Base-by-base conservation (phyloP, 2,797 vertebrate genomes). In the Microctenopoma stevenorrisi region DNA sequence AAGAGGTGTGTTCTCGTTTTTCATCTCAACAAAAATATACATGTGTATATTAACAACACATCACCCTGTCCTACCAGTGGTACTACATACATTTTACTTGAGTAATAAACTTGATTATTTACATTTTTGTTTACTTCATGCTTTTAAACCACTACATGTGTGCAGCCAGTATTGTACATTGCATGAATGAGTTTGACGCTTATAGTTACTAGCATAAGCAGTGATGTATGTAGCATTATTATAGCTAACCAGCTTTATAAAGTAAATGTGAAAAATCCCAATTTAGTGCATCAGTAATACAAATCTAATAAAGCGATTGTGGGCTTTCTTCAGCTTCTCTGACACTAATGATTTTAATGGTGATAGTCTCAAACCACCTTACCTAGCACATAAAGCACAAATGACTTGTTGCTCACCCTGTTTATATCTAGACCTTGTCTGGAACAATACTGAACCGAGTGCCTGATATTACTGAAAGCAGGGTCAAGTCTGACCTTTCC, bases 401-500 rank as follows among this genome's bases (percentile, higher is more conserved):
- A 15, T 68, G 42, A 53, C 38, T 46, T 83, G 64, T 44, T 57
- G 7, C 47, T 62, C 10, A 1, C 18, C 43, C 3, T 13, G 5
- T 56, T 64, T 71, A 26, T n/a, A 35, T 77, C 40, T 57, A 93
- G 92, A 90, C 95, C 89, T 90, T 92, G 75, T 93, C 93, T 76
- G 94, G 84, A 80, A 91, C 90, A 63, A 93, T 91, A 71, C 88
- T 76, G 74, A 91, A 91, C 84, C 86, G 88, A 83, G 87, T 91
- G 86, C 92, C 92, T 85, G 94, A 94, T 86, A 86, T 90, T 69
- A 91, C 86, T 18, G 94, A 95, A 82, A 92, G 90, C 55, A 94
- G 91, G 88, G 93, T 94, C 84, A 89, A 91, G 73, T 94, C 94
- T 78, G 87, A 93, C 48, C 91, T 92, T 64, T 94, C 95, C 83